Percentiles rank a stretch among this genome's conserved stretches.
Evolutionary conservation across 2,888 invertebrate species (phyloP).

Genomic region (Eilema sororculum): DNA sequence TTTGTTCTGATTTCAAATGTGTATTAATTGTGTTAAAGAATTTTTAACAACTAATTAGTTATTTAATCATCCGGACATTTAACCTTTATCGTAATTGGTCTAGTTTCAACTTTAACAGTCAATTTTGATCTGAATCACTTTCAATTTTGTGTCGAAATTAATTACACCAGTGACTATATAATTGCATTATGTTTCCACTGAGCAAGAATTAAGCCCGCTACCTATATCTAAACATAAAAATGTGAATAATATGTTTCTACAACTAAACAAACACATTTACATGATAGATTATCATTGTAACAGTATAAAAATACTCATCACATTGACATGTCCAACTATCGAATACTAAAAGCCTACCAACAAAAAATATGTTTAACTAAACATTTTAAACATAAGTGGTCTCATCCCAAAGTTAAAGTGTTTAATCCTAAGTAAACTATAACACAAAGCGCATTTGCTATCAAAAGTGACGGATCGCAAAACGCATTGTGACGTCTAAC

Average conservation of each 20-base stretch:
- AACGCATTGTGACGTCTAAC: conserved; percentile 64
- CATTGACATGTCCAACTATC: conserved; percentile 10
- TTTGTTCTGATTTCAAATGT: background rate
- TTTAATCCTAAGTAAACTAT: conserved; percentile 75
- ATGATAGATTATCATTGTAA: background rate
- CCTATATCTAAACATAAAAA: background rate
- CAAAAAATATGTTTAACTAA: conserved; percentile 49
- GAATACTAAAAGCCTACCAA: conserved; percentile 19
- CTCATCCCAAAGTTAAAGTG: conserved; percentile 68
- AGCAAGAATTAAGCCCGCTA: too few species aligned
- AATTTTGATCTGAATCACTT: background rate
- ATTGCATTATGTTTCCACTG: background rate
- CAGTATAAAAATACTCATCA: background rate
- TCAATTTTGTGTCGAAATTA: background rate
- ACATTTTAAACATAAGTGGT: conserved; percentile 62
- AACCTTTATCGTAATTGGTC: background rate
- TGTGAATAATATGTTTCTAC: background rate
- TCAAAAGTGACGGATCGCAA: conserved; percentile 82
- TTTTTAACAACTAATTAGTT: background rate
- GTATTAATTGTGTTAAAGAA: background rate
- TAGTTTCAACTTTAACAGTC: background rate
- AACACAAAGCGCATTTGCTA: conserved; percentile 68
- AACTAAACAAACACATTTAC: background rate
- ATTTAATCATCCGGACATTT: too few species aligned
- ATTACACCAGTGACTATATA: too few species aligned